Evolutionary conservation across 2,113 vertebrate genomes (phyloP), one percentile per base, ranked within the genome.

Genomic region (Puntigrus tetrazona): DNA sequence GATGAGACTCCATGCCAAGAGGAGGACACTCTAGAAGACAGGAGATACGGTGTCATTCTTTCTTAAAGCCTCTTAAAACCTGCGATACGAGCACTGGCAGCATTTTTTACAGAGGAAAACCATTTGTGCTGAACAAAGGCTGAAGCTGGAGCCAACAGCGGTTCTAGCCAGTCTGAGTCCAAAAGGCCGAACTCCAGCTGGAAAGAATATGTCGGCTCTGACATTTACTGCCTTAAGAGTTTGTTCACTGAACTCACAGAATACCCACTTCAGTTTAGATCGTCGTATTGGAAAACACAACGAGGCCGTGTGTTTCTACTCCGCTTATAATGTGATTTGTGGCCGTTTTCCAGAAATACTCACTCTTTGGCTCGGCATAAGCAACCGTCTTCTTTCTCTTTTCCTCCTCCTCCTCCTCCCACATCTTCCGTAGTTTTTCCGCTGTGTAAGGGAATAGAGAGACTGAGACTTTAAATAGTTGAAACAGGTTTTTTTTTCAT

Each of bases 1-100:
- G 95, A 41, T 97, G 97, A 0, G 97, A 99, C 94, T 99, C 98
- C 94, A 99, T 89, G 73, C 98, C 97, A 0, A 99, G 92, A 2
- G 98, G 98, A 61, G 98, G 97, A 38, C 98, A 99, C 63, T 94
- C 98, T 99, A 90, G 43, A 22, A 31, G 29, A 78, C 27, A 3
- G 4, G 25, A 75, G 45, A 76, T 36, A 69, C 13, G 29, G 9
- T 20, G 18, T 38, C 18, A 70, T 61, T 61, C 59, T 18, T 59
- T 14, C 7, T 63, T 18, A 43, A 8, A 78, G 16, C 14, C 20
- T 18, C 36, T 29, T 29, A 13, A 45, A 45, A 13, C 22, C 22
- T 73, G 2, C 27, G 25, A 45, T 47, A 74, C 27, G 7, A 18
- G n/a, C 38, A 7, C 38, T 43, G 70, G 45, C 22, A 25, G 59